phyloP scores from a whole-genome alignment of 2,888 invertebrate species.

The Deilephila porcellus region DNA sequence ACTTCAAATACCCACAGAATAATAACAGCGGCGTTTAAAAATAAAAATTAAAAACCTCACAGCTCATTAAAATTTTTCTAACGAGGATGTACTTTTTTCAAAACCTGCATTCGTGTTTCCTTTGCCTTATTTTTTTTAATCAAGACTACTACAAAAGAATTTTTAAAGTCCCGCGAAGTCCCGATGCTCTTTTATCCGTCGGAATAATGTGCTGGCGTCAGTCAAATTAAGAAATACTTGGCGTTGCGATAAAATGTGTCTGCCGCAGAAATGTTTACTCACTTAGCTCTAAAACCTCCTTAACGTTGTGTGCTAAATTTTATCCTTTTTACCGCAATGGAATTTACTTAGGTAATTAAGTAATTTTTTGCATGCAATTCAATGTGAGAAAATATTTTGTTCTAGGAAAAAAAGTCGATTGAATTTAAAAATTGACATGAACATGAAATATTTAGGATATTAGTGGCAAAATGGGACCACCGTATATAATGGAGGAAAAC shows the following conservation, averaged over 20 bases:
- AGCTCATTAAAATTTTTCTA: slow-evolving; percentile 6
- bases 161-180: neutral
- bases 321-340: neutral
- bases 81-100: slow-evolving; percentile 5
- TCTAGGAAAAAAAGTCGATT: neutral
- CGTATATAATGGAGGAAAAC: neutral
- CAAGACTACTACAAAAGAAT: slow-evolving; percentile 8
- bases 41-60: slow-evolving; percentile 2
- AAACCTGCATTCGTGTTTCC: neutral
- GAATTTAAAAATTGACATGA: too few relatives aligned
- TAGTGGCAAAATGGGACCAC: too few relatives aligned
- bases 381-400: neutral
- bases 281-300: slow-evolving; percentile 11
- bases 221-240: slow-evolving; percentile 21
- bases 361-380: neutral
- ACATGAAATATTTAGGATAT: too few relatives aligned
- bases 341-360: neutral
- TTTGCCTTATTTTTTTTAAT: slow-evolving; percentile 6
- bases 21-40: neutral
- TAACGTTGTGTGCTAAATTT: neutral
- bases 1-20: neutral
- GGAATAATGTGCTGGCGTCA: slow-evolving; percentile 18
- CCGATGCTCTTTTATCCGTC: slow-evolving; percentile 3
- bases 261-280: slow-evolving; percentile 17
- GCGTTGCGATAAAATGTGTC: slow-evolving; percentile 5